Evolutionary conservation across 2,113 vertebrate species (phyloP), one percentile per base, ranked within the genome.

Genomic region (Trematomus loennbergii): DNA sequence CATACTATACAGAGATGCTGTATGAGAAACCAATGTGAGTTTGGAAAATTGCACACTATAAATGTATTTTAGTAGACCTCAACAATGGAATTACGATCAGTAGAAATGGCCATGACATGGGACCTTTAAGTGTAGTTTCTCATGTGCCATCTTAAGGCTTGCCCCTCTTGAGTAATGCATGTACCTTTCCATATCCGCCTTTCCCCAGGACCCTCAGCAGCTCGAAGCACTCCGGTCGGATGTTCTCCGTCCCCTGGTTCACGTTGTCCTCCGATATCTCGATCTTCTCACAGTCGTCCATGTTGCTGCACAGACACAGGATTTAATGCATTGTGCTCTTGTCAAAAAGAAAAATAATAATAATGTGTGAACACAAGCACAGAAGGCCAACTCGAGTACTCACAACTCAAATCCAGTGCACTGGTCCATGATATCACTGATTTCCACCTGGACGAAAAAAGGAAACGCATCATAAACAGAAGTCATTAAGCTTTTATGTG

Each of bases 271-370:
- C 98, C 0, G 98, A 99, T 87, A 99, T 99, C 95, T 99, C 98
- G 79, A 99, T 97, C 88, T 99, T 99, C 76, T 99, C 98, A 91
- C 98, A 99, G 96, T 97, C 97, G 8, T 99, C 98, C 97, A 99
- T 97, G 89, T 97, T 96, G 67, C 98, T 99, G 91, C 54, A n/a
- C n/a, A 71, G 64, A 90, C 3, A 88, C 1, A 58, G 1, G 36
- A 40, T 52, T 40, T 0, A n/a, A 50, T 1, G 29, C 25, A 72
- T 22, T 22, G 9, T 1, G 18, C 10, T 62, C 20, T 43, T 52
- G 3, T 15, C 25, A 25, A 43, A n/a, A 2, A 8, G 15, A 8
- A 15, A 0, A 12, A 66, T 50, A 68, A 54, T 54, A 25, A 50
- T 49, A 3, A 69, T 12, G 12, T 61, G 65, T 16, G 9, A 22